phyloP scores from a whole-genome alignment of 2,113 vertebrate genomes.

The Tinamus guttatus region DNA sequence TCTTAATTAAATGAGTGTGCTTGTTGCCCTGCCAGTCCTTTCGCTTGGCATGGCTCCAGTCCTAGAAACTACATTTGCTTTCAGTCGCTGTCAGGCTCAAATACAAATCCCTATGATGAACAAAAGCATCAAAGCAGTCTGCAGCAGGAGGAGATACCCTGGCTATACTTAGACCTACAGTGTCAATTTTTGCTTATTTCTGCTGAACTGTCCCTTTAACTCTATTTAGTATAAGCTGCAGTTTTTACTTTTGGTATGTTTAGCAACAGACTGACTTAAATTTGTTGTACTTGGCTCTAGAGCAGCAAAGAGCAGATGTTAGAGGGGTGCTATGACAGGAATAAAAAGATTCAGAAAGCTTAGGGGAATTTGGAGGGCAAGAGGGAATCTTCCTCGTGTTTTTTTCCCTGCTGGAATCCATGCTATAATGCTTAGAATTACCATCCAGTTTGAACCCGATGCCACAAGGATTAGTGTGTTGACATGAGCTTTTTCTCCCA shows the following conservation, averaged over 20 bases:
- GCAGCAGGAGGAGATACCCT: not conserved
- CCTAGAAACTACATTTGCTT: conserved; percentile 12
- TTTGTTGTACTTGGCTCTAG: conserved; percentile 55
- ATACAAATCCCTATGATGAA: conserved; percentile 10
- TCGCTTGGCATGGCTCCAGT: conserved; percentile 5
- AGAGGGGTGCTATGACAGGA: conserved; percentile 44
- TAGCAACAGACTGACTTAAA: conserved; percentile 51
- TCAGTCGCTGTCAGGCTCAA: conserved; percentile 37
- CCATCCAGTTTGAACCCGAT: not conserved
- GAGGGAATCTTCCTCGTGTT: conserved; percentile 10
- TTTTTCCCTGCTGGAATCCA: not conserved
- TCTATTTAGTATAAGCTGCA: not conserved
- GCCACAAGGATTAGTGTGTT: not conserved
- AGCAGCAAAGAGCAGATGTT: conserved; percentile 59
- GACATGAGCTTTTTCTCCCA: conserved; percentile 46
- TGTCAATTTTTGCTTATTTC: not conserved
- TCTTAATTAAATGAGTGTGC: conserved; percentile 41
- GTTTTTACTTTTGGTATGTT: conserved; percentile 43
- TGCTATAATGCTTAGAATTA: not conserved
- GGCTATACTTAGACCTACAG: not conserved
- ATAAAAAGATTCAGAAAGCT: conserved; percentile 42
- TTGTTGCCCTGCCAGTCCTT: conserved; percentile 12
- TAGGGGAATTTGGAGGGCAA: conserved; percentile 29
- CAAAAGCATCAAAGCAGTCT: not conserved
- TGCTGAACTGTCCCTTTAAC: not conserved